A percentile compares a stretch with the other conserved stretches of the same genome.
phyloP scores from a whole-genome alignment of 2,888 invertebrate species.

The Drosophila fungiperda region DNA sequence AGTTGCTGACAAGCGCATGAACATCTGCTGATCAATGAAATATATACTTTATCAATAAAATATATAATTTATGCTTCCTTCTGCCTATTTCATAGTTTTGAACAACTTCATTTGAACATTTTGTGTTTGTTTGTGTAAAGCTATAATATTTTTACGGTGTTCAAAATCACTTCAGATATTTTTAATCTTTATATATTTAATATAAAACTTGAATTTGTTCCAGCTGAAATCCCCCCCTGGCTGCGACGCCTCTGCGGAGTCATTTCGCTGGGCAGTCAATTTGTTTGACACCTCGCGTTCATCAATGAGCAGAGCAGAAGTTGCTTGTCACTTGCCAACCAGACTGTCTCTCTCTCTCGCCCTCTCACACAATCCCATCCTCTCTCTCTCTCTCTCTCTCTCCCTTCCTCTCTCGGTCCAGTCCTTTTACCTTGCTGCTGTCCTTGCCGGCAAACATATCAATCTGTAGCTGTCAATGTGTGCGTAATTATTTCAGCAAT shows the following conservation, averaged over 20 bases:
- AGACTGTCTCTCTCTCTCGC: conserved; percentile 5
- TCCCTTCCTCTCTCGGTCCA: conserved; percentile 34
- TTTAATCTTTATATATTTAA: too few relatives aligned
- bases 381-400: not conserved
- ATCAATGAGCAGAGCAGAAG: conserved; percentile 77
- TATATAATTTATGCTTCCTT: not conserved
- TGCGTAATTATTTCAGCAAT: conserved; percentile 84
- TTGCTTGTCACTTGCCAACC: conserved; percentile 49
- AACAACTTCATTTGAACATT: too few relatives aligned
- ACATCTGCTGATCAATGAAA: not conserved
- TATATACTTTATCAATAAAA: not conserved
- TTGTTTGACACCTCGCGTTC: conserved; percentile 84
- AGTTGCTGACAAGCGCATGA: too few relatives aligned
- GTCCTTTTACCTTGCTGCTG: conserved; percentile 39
- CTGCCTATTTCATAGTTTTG: not conserved
- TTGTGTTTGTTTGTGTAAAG: too few relatives aligned
- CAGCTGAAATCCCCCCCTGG: not conserved
- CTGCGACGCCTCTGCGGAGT: conserved; percentile 48
- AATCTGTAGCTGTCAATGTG: conserved; percentile 81
- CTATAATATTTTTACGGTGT: too few relatives aligned
- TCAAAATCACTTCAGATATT: too few relatives aligned
- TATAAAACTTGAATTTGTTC: not conserved
- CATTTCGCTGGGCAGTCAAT: conserved; percentile 78
- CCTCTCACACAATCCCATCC: not conserved
- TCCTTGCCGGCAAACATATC: conserved; percentile 63